A percentile compares a stretch with the other conserved stretches of the same genome.
Conservation (phyloP, 1,140 invertebrate genomes). For the Adoxophyes honmai region DNA sequence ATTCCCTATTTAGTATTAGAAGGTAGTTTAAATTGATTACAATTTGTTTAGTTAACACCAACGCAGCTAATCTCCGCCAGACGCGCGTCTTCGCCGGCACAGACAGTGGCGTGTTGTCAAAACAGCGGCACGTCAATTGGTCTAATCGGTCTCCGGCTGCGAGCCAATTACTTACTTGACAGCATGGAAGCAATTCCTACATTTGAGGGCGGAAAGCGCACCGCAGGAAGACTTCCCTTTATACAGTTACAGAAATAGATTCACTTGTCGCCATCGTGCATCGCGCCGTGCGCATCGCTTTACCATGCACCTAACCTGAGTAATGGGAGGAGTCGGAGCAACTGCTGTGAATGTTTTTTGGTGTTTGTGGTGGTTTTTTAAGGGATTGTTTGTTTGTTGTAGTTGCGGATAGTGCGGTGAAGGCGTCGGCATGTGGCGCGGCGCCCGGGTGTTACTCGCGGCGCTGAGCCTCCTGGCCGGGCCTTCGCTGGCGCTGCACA, state of each 20-base stretch:
- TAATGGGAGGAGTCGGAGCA: background rate
- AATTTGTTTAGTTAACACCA: background rate
- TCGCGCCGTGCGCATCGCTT: background rate
- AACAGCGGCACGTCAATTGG: conserved; percentile 73
- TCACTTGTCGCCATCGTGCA: conserved; percentile 25
- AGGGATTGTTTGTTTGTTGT: conserved; percentile 24
- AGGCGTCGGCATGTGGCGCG: conserved; percentile 78
- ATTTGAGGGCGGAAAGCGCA: conserved; percentile 69
- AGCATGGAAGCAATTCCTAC: conserved; percentile 73
- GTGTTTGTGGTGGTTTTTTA: no score
- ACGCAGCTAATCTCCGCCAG: conserved; percentile 20
- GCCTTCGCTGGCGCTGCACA: conserved; percentile 57
- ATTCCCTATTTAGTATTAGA: background rate
- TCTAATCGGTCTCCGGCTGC: conserved; percentile 70
- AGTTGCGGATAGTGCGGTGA: conserved; percentile 76
- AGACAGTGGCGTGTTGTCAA: conserved; percentile 58
- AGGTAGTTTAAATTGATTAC: no score
- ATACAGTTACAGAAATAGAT: conserved; percentile 63
- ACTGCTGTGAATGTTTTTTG: background rate
- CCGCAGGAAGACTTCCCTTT: conserved; percentile 70
- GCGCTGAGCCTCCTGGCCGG: conserved; percentile 74
- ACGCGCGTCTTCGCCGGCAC: background rate
- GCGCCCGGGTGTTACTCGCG: conserved; percentile 79
- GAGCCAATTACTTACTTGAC: conserved; percentile 74
- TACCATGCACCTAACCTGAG: background rate